Conservation (phyloP, 1,140 invertebrate genomes). For the Dreissena rostriformis region DNA sequence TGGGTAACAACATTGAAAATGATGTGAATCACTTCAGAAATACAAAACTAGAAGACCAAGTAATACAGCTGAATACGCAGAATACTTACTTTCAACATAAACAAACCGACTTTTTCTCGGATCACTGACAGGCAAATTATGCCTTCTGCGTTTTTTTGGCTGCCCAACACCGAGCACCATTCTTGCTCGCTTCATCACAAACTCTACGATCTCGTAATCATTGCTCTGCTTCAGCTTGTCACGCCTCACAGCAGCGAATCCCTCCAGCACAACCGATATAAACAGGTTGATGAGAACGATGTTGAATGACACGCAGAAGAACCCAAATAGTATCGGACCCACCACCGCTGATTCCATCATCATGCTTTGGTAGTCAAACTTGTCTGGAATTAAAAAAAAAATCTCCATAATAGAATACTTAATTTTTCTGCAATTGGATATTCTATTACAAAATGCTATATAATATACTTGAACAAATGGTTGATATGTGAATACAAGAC, state of each 20-base stretch:
- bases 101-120: slow-evolving; percentile 40
- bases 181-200: slow-evolving; percentile 54
- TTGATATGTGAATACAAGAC: no score
- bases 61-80: background rate
- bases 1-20: no score
- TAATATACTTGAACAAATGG: no score
- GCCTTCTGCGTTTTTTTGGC: slow-evolving; percentile 17
- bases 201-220: slow-evolving; percentile 60
- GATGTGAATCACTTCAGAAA: no score
- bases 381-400: slow-evolving; percentile 46
- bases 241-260: slow-evolving; percentile 53
- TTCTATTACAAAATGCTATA: no score
- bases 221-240: slow-evolving; percentile 58
- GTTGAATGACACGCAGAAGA: slow-evolving; percentile 65
- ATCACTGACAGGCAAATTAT: slow-evolving; percentile 34
- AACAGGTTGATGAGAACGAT: slow-evolving; percentile 71
- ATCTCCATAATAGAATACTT: background rate
- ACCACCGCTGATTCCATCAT: slow-evolving; percentile 54
- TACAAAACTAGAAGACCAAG: no score
- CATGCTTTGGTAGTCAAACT: slow-evolving; percentile 62
- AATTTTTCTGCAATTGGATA: no score
- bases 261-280: slow-evolving; percentile 65
- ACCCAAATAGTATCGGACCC: slow-evolving; percentile 64
- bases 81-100: slow-evolving; percentile 60
- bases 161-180: slow-evolving; percentile 55